Percentiles rank a stretch among this genome's conserved stretches.
phyloP scores from a whole-genome alignment of 1,140 invertebrate species.

The Ceratosolen solmsi region DNA sequence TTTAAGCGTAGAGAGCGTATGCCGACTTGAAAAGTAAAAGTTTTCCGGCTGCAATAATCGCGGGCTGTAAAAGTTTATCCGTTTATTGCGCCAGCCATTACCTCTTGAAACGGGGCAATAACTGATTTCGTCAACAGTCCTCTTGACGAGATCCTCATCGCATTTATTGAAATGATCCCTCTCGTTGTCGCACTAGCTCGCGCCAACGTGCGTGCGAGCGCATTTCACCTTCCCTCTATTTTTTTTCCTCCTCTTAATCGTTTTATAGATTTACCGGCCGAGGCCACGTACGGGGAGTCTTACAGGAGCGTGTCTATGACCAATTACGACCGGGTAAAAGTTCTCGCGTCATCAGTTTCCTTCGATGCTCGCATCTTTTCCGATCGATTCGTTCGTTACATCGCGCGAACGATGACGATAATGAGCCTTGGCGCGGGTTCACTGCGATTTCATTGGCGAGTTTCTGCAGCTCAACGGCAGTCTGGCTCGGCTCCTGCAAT shows the following conservation, averaged over 20 bases:
- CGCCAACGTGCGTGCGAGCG: background rate
- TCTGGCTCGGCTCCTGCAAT: too few relatives aligned
- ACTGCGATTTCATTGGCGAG: too few relatives aligned
- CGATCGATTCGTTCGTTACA: background rate
- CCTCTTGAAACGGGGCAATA: slow-evolving; percentile 54
- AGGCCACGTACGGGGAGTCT: background rate
- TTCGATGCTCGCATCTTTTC: background rate
- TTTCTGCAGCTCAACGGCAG: too few relatives aligned
- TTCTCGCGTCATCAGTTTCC: background rate
- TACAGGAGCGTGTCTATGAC: slow-evolving; percentile 49
- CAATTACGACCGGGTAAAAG: slow-evolving; percentile 18
- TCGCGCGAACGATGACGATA: too few relatives aligned
- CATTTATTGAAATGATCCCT: slow-evolving; percentile 50
- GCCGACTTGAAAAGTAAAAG: slow-evolving; percentile 59
- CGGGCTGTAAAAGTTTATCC: slow-evolving; percentile 64
- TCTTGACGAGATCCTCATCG: slow-evolving; percentile 35
- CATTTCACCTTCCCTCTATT: background rate
- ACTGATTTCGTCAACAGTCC: slow-evolving; percentile 53
- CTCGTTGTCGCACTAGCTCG: background rate
- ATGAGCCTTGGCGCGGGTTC: too few relatives aligned
- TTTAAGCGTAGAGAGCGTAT: background rate
- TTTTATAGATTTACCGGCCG: slow-evolving; percentile 52
- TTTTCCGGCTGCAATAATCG: slow-evolving; percentile 62
- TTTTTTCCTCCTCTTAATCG: slow-evolving; percentile 35
- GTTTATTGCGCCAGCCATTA: slow-evolving; percentile 64